These are phyloP conservation scores for Ramphastos sulfuratus DNA, from an alignment of 2,113 vertebrate species.

Conservation along the genomic window DNA sequence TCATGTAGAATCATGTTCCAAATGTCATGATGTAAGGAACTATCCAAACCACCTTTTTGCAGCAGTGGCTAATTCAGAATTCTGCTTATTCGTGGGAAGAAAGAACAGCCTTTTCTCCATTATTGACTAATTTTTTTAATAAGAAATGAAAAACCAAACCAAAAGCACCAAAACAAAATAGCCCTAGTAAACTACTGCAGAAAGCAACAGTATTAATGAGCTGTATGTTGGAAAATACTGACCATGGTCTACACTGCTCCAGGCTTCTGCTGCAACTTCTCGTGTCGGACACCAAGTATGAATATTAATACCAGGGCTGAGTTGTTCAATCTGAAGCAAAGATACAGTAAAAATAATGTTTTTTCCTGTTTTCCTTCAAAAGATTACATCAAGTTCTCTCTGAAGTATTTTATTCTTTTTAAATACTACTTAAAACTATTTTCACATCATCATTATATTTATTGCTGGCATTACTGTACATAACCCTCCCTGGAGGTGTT, in stretches of 20 bases:
- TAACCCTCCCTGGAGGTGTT: background rate
- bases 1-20: background rate
- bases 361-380: background rate
- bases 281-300: background rate
- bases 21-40: background rate
- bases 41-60: background rate
- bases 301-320: constrained; percentile 58
- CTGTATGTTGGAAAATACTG: background rate
- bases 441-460: background rate
- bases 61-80: background rate
- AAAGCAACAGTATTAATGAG: background rate
- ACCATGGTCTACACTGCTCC: constrained; percentile 57
- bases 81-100: background rate
- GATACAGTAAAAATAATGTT: background rate
- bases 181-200: background rate
- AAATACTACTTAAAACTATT: background rate
- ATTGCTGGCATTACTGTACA: background rate
- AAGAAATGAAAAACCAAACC: background rate
- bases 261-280: constrained; percentile 59
- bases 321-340: constrained; percentile 68
- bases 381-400: background rate
- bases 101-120: background rate
- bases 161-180: background rate
- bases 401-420: background rate
- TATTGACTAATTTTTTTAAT: background rate